Conservation (phyloP, 2,888 invertebrate genomes). For the Orchestes rusci region DNA sequence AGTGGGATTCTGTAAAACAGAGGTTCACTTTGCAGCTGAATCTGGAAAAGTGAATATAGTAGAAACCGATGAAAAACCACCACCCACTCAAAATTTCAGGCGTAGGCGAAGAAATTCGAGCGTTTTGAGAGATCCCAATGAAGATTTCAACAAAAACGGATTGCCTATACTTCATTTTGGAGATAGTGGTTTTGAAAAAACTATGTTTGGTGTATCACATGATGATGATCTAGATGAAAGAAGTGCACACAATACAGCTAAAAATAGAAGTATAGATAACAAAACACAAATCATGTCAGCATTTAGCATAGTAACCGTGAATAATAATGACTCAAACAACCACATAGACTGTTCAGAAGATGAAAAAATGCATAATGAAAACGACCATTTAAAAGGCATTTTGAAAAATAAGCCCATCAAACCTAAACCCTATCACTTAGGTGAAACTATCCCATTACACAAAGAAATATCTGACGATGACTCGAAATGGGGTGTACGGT, state of each 20-base stretch:
- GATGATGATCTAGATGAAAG: conserved; percentile 22
- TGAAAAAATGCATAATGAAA: conserved; percentile 29
- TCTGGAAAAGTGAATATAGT: conserved; percentile 81
- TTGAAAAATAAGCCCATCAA: conserved; percentile 67
- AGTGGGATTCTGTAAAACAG: conserved; percentile 83
- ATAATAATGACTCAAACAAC: conserved; percentile 29
- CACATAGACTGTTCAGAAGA: conserved; percentile 31
- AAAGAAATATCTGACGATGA: conserved; percentile 31
- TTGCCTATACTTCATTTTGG: conserved; percentile 62
- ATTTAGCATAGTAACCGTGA: conserved; percentile 34
- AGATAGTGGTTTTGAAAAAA: conserved; percentile 47
- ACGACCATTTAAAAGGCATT: conserved; percentile 56
- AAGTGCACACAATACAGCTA: conserved; percentile 2
- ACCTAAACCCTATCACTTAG: conserved; percentile 67
- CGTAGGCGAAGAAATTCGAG: conserved; percentile 56
- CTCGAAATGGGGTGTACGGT: conserved; percentile 48
- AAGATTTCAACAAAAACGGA: conserved; percentile 42
- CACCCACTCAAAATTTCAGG: conserved; percentile 73
- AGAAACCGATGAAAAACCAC: conserved; percentile 81
- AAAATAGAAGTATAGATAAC: conserved; percentile 20
- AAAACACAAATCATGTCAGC: conserved; percentile 18
- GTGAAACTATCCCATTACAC: conserved; percentile 49
- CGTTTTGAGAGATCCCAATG: conserved; percentile 25
- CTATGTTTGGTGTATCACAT: conserved; percentile 36
- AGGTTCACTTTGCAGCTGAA: conserved; percentile 80